phyloP scores from a whole-genome alignment of 2,113 vertebrate species.

The Regulus satrapa region DNA sequence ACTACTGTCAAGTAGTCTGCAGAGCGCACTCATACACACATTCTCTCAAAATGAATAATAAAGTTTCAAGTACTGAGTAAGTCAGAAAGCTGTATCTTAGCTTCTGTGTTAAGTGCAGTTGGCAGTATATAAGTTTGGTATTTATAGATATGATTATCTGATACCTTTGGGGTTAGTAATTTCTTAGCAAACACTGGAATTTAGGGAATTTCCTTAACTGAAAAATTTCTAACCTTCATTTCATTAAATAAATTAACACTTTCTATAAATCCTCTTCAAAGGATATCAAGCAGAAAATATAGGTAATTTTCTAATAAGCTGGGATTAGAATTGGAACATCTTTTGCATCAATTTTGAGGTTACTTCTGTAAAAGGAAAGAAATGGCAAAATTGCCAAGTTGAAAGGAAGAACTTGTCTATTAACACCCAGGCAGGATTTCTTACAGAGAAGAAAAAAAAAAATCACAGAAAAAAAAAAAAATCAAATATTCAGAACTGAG shows the following conservation, averaged over 20 bases:
- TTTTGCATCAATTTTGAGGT: not conserved
- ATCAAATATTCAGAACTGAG: not conserved
- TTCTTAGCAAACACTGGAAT: not conserved
- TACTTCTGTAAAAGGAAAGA: not conserved
- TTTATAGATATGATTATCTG: not conserved
- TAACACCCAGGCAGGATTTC: not conserved
- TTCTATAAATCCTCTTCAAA: not conserved
- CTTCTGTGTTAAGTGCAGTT: not conserved
- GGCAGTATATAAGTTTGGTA: not conserved
- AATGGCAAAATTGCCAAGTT: not conserved
- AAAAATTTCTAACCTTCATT: not conserved
- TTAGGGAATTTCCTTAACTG: not conserved
- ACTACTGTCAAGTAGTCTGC: not conserved
- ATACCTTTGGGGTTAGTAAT: not conserved
- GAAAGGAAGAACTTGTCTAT: not conserved
- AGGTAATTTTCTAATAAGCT: not conserved
- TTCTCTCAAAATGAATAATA: not conserved
- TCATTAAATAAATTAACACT: not conserved
- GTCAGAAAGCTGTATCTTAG: not conserved
- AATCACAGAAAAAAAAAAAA: not conserved
- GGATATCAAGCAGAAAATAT: not conserved
- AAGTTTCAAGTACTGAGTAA: not conserved
- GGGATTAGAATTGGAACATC: not conserved
- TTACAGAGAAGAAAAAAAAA: not conserved
- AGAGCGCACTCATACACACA: not conserved